Evolutionary conservation across 1,140 invertebrate genomes (phyloP).

Genomic region (Venturia canescens): DNA sequence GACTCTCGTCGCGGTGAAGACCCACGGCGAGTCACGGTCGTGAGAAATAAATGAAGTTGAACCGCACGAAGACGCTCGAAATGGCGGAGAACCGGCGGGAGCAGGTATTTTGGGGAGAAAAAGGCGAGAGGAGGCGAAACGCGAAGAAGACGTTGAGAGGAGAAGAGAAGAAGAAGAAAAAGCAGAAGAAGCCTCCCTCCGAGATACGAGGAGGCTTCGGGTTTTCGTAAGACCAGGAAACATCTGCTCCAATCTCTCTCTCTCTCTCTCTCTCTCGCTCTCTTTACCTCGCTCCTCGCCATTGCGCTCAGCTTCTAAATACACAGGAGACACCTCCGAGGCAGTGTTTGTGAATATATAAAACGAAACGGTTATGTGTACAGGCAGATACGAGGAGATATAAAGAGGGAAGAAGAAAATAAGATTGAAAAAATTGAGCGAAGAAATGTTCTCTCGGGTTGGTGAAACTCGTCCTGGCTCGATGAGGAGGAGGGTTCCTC

Average conservation of each 20-base stretch:
- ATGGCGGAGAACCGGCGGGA: too few relatives aligned
- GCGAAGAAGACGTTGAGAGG: too few relatives aligned
- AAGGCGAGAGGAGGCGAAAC: not conserved
- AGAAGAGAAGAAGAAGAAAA: conserved; percentile 13
- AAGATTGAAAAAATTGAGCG: conserved; percentile 41
- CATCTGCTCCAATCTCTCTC: conserved; percentile 36
- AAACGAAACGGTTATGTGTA: not conserved
- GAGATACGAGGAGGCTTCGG: conserved; percentile 21
- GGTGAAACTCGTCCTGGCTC: conserved; percentile 71
- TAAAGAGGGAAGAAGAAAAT: not conserved
- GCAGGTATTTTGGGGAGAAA: conserved; percentile 5
- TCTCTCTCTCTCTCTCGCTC: not conserved
- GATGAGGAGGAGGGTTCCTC: conserved; percentile 17
- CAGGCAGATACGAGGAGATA: not conserved
- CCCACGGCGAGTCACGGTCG: too few relatives aligned
- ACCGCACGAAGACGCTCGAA: too few relatives aligned
- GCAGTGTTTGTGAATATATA: conserved; percentile 1
- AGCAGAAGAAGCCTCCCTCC: conserved; percentile 4
- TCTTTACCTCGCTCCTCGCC: too few relatives aligned
- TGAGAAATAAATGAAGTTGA: too few relatives aligned
- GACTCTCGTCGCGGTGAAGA: too few relatives aligned
- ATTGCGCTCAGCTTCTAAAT: conserved; percentile 20
- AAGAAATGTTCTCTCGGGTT: conserved; percentile 55
- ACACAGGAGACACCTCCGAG: not conserved
- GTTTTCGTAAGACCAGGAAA: not conserved